Percentiles rank a stretch among this genome's conserved stretches.
phyloP scores from a whole-genome alignment of 2,113 vertebrate species.

The Lates calcarifer region DNA sequence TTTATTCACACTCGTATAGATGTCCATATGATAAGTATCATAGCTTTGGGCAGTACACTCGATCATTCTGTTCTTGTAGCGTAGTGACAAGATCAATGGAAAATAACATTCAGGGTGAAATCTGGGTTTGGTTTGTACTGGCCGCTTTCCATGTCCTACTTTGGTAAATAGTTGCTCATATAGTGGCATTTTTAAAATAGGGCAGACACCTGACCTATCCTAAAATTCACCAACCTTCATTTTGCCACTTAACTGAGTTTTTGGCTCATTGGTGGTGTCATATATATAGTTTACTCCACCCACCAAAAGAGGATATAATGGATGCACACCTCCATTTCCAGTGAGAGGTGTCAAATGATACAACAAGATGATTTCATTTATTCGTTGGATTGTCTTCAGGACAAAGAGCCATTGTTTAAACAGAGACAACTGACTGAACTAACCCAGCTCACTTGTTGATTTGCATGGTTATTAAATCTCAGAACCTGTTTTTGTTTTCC shows the following conservation, averaged over 20 bases:
- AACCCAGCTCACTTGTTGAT: background rate
- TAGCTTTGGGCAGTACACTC: background rate
- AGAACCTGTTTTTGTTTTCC: too few relatives aligned
- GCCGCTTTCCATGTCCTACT: background rate
- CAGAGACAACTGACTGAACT: too few relatives aligned
- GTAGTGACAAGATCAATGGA: background rate
- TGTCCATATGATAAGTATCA: background rate
- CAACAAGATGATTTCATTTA: background rate
- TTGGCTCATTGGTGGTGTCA: background rate
- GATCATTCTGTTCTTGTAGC: background rate
- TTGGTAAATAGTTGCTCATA: background rate
- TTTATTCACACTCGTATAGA: too few relatives aligned
- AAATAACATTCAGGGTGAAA: background rate
- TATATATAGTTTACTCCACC: background rate
- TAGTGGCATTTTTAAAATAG: background rate
- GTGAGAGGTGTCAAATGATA: background rate
- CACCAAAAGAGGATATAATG: background rate
- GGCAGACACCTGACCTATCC: background rate
- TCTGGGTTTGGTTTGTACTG: slow-evolving; percentile 1
- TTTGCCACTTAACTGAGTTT: too few relatives aligned
- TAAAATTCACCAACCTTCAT: too few relatives aligned
- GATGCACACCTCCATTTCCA: background rate
- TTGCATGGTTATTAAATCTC: background rate
- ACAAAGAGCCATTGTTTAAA: background rate
- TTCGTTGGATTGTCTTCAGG: background rate